phyloP scores from a whole-genome alignment of 2,797 vertebrate species.

The Percopsis omiscomaycus region DNA sequence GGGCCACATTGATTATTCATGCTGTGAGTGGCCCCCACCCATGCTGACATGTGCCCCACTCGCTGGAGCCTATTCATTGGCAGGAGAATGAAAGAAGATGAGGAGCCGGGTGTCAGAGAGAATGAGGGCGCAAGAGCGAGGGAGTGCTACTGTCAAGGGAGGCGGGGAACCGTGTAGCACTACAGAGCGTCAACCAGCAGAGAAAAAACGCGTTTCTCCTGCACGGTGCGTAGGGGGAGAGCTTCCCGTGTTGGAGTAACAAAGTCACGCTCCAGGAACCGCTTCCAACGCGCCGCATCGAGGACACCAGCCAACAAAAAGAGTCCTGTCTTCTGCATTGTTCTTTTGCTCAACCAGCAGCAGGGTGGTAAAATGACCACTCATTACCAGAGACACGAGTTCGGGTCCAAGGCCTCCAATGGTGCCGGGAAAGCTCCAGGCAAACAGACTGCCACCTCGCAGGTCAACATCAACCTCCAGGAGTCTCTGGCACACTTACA shows the following conservation, averaged over 20 bases:
- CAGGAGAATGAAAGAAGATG: constrained; percentile 58
- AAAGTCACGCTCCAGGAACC: too few relatives aligned
- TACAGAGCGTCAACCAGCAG: constrained; percentile 31
- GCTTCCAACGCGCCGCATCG: constrained; percentile 2
- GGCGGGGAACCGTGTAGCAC: constrained; percentile 31
- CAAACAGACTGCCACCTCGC: constrained; percentile 32
- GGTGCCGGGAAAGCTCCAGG: constrained; percentile 28
- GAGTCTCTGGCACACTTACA: constrained; percentile 60
- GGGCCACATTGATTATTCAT: constrained; percentile 86
- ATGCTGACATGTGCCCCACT: constrained; percentile 70
- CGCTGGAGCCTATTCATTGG: constrained; percentile 78
- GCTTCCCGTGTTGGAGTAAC: too few relatives aligned
- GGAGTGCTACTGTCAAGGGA: constrained; percentile 28
- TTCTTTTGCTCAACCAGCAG: neutral
- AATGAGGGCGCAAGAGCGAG: constrained; percentile 32
- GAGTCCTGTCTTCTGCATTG: constrained; percentile 10
- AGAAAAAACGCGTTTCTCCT: neutral
- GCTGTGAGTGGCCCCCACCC: constrained; percentile 60
- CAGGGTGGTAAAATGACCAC: constrained; percentile 59
- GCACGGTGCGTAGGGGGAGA: too few relatives aligned
- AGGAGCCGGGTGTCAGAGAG: constrained; percentile 47
- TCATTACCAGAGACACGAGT: constrained; percentile 54
- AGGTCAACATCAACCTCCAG: constrained; percentile 40
- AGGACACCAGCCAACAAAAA: constrained; percentile 2
- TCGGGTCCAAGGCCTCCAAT: constrained; percentile 45